A percentile compares a stretch with the other conserved stretches of the same genome.
Conservation (phyloP, 2,888 invertebrate genomes). For the Heteromurus nitidus region DNA sequence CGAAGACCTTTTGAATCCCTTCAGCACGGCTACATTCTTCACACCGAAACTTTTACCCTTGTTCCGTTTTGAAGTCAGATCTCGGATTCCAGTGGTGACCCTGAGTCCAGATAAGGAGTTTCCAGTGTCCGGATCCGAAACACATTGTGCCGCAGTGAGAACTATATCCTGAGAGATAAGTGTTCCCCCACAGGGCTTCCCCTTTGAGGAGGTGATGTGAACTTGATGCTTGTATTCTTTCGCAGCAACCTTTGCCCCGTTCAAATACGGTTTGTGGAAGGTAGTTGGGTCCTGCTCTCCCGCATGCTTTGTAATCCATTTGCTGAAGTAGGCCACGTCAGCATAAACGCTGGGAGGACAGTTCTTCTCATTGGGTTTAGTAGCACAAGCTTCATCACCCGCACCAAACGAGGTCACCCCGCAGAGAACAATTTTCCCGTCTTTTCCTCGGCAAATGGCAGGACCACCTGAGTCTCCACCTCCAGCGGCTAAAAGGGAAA, state of each 20-base stretch:
- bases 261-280: neutral
- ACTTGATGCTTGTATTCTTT: conserved; percentile 30
- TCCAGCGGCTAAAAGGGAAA: conserved; percentile 16
- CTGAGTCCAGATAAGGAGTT: neutral
- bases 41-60: neutral
- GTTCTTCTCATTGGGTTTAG: neutral
- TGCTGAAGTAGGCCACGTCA: conserved; percentile 28
- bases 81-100: neutral
- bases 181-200: conserved; percentile 38
- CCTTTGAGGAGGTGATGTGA: neutral
- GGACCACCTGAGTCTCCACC: conserved; percentile 39
- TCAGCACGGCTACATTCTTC: neutral
- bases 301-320: conserved; percentile 28
- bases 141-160: conserved; percentile 45
- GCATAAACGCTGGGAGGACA: conserved; percentile 36
- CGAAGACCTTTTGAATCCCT: conserved; percentile 1
- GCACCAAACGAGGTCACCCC: conserved; percentile 34
- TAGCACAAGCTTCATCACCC: conserved; percentile 12
- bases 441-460: conserved; percentile 32
- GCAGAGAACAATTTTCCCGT: conserved; percentile 18
- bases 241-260: neutral
- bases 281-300: conserved; percentile 16
- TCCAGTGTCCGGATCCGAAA: neutral
- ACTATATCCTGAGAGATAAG: conserved; percentile 23
- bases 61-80: neutral